Percentiles rank a stretch among this genome's conserved stretches.
phyloP scores from a whole-genome alignment of 2,797 vertebrate species.

The Rhinella marina region DNA sequence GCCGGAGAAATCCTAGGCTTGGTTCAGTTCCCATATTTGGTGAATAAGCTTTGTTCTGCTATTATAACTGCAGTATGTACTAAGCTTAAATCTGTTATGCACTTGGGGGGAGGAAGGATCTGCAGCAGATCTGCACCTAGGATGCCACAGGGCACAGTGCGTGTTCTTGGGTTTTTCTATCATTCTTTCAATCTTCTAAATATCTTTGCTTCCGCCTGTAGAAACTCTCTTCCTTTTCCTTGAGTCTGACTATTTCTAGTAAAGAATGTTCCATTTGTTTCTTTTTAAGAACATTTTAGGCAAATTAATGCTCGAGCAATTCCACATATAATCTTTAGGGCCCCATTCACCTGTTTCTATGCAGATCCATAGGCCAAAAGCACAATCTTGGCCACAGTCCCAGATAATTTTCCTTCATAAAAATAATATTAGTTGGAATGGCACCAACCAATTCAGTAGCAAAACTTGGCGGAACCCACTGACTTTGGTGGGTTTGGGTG shows the following conservation, averaged over 20 bases:
- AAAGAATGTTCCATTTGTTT: neutral
- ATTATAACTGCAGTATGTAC: no score
- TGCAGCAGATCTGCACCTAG: no score
- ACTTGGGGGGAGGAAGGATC: no score
- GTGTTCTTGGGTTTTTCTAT: neutral
- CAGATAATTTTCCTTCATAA: neutral
- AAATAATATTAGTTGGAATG: neutral
- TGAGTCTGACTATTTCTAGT: neutral
- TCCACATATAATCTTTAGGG: neutral
- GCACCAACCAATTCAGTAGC: neutral
- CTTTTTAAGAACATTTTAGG: neutral
- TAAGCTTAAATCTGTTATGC: no score
- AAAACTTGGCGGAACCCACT: no score
- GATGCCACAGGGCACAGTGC: neutral
- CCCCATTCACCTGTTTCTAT: neutral
- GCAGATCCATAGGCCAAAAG: neutral
- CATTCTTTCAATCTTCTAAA: neutral
- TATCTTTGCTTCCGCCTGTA: neutral
- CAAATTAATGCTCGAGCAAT: neutral
- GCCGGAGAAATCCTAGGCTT: no score
- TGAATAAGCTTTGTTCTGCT: no score
- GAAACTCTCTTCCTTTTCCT: neutral
- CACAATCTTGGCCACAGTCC: neutral
- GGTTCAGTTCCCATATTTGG: no score
- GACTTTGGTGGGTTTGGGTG: no score